These are phyloP conservation scores for Rhinolophus ferrumequinum DNA, from an alignment of 2,113 vertebrate species.

Conservation along the genomic window DNA sequence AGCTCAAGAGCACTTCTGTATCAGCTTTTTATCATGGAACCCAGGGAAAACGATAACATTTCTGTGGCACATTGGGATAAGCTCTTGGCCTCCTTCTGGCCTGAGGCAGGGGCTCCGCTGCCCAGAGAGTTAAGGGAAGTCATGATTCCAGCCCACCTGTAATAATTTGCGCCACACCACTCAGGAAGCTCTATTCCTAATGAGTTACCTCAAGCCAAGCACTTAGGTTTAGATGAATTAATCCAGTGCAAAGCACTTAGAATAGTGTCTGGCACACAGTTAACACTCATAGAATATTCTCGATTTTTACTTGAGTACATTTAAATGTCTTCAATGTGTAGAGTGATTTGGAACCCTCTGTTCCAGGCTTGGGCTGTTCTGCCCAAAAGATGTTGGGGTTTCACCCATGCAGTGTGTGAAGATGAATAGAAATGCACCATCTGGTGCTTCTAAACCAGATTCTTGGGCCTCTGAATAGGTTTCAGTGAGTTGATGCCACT, in stretches of 20 bases:
- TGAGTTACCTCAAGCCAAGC: neutral
- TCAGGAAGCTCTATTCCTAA: neutral
- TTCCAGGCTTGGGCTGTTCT: neutral
- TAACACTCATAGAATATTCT: neutral
- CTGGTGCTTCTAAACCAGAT: neutral
- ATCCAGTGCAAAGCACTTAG: neutral
- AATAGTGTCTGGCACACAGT: neutral
- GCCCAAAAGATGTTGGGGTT: neutral
- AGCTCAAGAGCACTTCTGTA: neutral
- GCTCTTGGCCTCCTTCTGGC: neutral
- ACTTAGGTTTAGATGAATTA: neutral
- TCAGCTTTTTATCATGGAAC: neutral
- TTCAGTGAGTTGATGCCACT: neutral
- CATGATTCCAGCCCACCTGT: neutral
- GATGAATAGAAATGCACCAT: neutral
- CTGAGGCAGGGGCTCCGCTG: neutral
- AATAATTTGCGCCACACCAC: neutral
- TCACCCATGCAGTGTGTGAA: neutral
- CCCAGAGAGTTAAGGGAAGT: neutral
- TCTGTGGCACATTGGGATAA: neutral
- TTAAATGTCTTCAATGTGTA: neutral
- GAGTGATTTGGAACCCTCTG: neutral
- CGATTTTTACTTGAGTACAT: neutral
- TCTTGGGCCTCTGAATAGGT: neutral
- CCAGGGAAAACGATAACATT: neutral